These are phyloP conservation scores for Ecdyonurus torrentis DNA, from an alignment of 2,888 invertebrate genomes.

Conservation along the genomic window DNA sequence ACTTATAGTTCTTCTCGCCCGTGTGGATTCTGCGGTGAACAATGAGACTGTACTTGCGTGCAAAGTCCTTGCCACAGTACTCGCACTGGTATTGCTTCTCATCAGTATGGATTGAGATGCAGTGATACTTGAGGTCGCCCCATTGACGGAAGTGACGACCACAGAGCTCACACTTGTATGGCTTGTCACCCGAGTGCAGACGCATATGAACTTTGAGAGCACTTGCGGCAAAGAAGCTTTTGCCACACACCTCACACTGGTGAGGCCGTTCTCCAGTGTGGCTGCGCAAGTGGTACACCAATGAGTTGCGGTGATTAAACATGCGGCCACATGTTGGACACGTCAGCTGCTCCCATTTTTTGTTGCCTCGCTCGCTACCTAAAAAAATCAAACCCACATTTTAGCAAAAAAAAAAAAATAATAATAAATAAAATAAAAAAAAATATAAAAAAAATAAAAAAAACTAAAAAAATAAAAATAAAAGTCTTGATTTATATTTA, in stretches of 20 bases:
- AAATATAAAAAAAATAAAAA: too few relatives aligned
- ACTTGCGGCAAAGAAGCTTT: slow-evolving; percentile 9
- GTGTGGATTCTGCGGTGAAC: slow-evolving; percentile 76
- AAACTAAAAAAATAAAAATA: too few relatives aligned
- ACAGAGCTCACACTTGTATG: slow-evolving; percentile 66
- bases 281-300: slow-evolving; percentile 66
- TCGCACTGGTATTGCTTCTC: slow-evolving; percentile 74
- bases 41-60: slow-evolving; percentile 69
- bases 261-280: slow-evolving; percentile 63
- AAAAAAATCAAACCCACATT: too few relatives aligned
- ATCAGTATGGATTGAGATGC: slow-evolving; percentile 62
- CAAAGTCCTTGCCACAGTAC: slow-evolving; percentile 77
- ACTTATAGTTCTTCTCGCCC: slow-evolving; percentile 72
- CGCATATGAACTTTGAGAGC: slow-evolving; percentile 48
- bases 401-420: too few relatives aligned
- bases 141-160: slow-evolving; percentile 67
- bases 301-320: slow-evolving; percentile 66
- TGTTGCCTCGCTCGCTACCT: slow-evolving; percentile 22
- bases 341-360: slow-evolving; percentile 25
- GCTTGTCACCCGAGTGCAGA: slow-evolving; percentile 69
- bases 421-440: too few relatives aligned
- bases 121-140: slow-evolving; percentile 79
- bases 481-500: background rate
- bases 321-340: slow-evolving; percentile 54
- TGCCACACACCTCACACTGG: slow-evolving; percentile 50